Conservation (phyloP, 23 tunicate genomes). For the Pegea sp. region DNA sequence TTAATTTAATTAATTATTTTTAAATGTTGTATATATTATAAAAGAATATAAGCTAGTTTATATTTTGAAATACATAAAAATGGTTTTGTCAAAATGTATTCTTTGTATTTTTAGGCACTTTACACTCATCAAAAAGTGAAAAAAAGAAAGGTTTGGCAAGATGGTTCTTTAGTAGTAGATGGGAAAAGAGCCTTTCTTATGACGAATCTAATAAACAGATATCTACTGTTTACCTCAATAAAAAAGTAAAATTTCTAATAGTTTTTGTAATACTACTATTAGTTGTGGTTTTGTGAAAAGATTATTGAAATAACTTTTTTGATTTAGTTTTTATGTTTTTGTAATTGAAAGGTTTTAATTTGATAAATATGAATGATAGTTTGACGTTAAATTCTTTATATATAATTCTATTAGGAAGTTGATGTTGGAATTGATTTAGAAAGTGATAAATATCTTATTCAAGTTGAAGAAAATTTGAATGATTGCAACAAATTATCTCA, state of each 20-base stretch:
- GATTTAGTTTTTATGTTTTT: neutral
- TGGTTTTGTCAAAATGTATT: too few species aligned
- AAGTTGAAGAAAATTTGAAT: conserved; percentile 22
- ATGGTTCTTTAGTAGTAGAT: conserved; percentile 26
- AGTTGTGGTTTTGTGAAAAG: neutral
- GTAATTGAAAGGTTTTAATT: neutral
- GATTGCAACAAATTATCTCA: too few species aligned
- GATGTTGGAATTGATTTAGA: conserved; percentile 19
- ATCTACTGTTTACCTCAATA: conserved; percentile 21
- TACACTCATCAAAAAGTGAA: conserved; percentile 80
- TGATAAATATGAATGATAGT: too few species aligned
- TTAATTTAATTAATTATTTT: too few species aligned
- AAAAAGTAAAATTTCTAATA: conserved; percentile 1
- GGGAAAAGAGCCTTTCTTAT: conserved; percentile 17
- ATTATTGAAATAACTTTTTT: neutral
- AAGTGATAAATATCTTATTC: conserved; percentile 28
- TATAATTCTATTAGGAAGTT: conserved; percentile 1
- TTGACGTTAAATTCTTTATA: too few species aligned
- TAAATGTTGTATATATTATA: too few species aligned
- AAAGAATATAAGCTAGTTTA: too few species aligned
- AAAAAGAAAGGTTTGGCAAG: conserved; percentile 61
- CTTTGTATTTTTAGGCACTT: conserved; percentile 12
- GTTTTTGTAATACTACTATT: neutral
- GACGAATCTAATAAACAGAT: conserved; percentile 11
- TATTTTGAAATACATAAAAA: too few species aligned